Base-by-base conservation (phyloP, 2,888 invertebrate species). In the Drosophila differens region DNA sequence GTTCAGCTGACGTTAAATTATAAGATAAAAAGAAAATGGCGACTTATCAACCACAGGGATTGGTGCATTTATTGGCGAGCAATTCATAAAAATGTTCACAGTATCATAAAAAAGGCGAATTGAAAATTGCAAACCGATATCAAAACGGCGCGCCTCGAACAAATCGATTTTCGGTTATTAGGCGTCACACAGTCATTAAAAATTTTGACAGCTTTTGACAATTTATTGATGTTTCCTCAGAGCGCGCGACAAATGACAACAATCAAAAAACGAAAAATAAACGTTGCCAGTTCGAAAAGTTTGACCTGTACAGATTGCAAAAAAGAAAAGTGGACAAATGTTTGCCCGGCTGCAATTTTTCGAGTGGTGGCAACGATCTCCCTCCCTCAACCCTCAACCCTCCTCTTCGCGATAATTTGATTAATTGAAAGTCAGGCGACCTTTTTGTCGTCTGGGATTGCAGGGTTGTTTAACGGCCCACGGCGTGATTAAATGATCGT, bases 181-280 rank as follows among this genome's bases (percentile, higher is more conserved):
- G 71, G 75, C 89, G 86, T 90, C 87, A 80, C 90, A 90, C 84
- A 90, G 71, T 89, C 86, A 90, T 87, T 87, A 90, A 89, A 90
- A 89, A 77, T 87, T 87, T 87, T 84, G 86, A 89, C 86, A 87
- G 80, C 72, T 89, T 87, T 89, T 86, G 76, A 74, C 87, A 87
- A 87, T 87, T 87, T 87, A 87, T 87, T 90, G 89, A 89, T 80
- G 74, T 82, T 85, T 64, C 63, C 60, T 19, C 64, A 44, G 33
- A 65, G 70, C 90, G 81, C 87, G 59, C 88, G 88, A 82, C 90
- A 85, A 85, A 88, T 76, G 68, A 76, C 59, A 85, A 85, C 85
- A 85, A 80, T 85, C 66, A 72, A 9, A 69, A 58, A 59, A 32
- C 22, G 16, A 52, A n/a, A 41, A 69, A 71, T 52, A 58, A 66